Conservation (phyloP, 2,797 vertebrate species). For the Hemibagrus guttatus region DNA sequence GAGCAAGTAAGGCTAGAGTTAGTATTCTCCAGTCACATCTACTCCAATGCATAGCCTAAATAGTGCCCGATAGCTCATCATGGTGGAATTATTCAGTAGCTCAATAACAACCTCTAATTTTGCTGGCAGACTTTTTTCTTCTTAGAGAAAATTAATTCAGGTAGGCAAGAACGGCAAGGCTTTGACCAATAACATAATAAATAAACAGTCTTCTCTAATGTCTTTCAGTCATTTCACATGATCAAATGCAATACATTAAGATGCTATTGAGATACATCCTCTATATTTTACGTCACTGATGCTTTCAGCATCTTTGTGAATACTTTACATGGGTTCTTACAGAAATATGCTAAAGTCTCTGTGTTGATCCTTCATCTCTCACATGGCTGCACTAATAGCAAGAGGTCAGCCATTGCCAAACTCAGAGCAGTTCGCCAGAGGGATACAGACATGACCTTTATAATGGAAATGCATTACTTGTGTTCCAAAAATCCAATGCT, state of each 20-base stretch:
- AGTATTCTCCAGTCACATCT: neutral
- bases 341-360: slow-evolving; percentile 18
- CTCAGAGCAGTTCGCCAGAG: slow-evolving; percentile 37
- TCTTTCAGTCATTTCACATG: neutral
- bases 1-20: neutral
- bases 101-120: neutral
- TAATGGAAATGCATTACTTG: slow-evolving; percentile 32
- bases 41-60: neutral
- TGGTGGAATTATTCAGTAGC: neutral
- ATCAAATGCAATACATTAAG: neutral
- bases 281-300: neutral
- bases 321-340: neutral
- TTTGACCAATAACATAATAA: neutral
- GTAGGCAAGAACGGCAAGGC: neutral
- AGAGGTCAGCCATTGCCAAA: slow-evolving; percentile 41
- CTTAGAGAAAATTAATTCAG: neutral
- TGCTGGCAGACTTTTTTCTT: neutral
- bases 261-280: neutral
- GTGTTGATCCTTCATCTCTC: neutral
- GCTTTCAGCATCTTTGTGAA: neutral
- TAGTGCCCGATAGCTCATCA: neutral
- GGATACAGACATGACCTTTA: slow-evolving; percentile 45
- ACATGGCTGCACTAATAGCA: slow-evolving; percentile 34
- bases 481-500: slow-evolving; percentile 15
- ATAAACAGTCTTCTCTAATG: neutral